Evolutionary conservation across 2,888 invertebrate genomes (phyloP).

Genomic region (Desoria tigrina): DNA sequence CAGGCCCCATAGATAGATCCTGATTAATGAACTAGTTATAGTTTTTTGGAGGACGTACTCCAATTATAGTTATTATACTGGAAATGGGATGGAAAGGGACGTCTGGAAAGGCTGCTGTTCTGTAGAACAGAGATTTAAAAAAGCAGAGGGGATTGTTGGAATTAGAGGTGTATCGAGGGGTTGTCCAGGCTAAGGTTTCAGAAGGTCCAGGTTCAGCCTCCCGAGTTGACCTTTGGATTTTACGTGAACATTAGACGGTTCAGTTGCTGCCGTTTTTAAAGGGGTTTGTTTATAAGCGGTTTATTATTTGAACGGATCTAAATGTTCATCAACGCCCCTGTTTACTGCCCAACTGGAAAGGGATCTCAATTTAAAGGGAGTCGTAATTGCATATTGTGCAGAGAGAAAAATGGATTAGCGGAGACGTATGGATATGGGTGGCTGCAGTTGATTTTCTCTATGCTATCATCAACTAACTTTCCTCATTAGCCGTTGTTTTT

Average conservation of each 20-base stretch:
- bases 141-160: conserved; percentile 2
- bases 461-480: conserved; percentile 1
- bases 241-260: too few relatives aligned
- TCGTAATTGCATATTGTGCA: neutral
- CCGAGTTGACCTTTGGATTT: conserved; percentile 10
- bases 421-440: conserved; percentile 9
- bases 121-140: conserved; percentile 1
- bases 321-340: neutral
- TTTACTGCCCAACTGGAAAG: neutral
- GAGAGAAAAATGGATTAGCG: neutral
- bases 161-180: conserved; percentile 12
- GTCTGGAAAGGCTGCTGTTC: conserved; percentile 6
- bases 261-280: too few relatives aligned
- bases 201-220: conserved; percentile 12
- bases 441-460: conserved; percentile 16
- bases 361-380: neutral
- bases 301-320: too few relatives aligned
- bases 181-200: conserved; percentile 12
- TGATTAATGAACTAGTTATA: conserved; percentile 26
- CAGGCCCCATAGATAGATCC: conserved; percentile 19
- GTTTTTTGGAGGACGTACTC: conserved; percentile 25
- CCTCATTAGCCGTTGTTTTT: conserved; percentile 11
- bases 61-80: conserved; percentile 26
- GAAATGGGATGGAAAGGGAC: conserved; percentile 21
- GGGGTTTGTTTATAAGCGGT: too few relatives aligned